Base-by-base conservation (phyloP, 30 jellyfish, hydroid and myxozoan species). In the Morbakka virulenta region DNA sequence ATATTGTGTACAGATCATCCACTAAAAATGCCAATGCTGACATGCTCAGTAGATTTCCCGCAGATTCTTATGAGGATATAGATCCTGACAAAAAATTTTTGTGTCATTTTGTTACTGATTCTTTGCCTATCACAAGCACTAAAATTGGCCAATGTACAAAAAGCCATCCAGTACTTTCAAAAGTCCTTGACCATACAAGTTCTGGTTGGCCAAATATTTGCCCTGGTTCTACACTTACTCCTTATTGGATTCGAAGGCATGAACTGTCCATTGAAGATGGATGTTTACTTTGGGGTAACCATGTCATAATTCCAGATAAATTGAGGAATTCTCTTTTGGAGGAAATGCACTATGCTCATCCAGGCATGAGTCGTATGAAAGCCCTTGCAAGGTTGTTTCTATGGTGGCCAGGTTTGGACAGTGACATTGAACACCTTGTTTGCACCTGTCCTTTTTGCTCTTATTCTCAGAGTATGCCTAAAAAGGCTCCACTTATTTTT, bases 391-490 rank as follows among this genome's bases (percentile, higher is more conserved):
- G 92, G 35, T 63, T 12, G 52, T 50, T 67, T 32, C 78, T 80
- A 41, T 80, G 50, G 62, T 80, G 85, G 92, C 86, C 92, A 23
- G 92, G 92, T 26, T 52, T 67, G 71, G 50, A 80, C 28, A 69
- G 57, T 47, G 85, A 67, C 67, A 68, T 80, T 57, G 29, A 57
- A 57, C 41, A 80, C 48, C 77, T 50, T 0, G 78, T 33, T 33
- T 26, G 21, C 12, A 57, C 71, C 11, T 57, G 71, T 57, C 36
- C 72, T 50, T 79, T 27, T 61, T 65, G 90, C 29, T 52, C 67
- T 29, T 41, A 41, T 50, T 66, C 65, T 41, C 76, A 79, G 34
- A 65, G 31, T 76, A 52, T 69, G 51, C 83, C 49, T 32, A 49
- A 66, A 29, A 49, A 48, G 12, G 74, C 28, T 20, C 63, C 81